Conservation (phyloP, 2,113 vertebrate species). For the Tretioscincus oriximinensis region DNA sequence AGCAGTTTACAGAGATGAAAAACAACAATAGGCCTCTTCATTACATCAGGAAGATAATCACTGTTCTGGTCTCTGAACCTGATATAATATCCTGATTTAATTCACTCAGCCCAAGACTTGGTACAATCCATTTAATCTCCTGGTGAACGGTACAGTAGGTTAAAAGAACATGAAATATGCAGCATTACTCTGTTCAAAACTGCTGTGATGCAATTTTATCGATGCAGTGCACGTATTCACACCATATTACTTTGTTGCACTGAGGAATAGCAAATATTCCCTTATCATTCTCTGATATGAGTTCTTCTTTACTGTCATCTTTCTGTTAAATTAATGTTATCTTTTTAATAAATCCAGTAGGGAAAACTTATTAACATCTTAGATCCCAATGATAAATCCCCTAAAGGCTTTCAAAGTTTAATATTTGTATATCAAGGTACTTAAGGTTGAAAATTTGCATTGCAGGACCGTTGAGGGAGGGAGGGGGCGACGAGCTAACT, state of each 20-base stretch:
- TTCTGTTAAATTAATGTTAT: not conserved
- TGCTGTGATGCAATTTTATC: not conserved
- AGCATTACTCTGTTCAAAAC: not conserved
- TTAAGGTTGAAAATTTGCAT: too few species aligned
- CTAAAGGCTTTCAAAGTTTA: not conserved
- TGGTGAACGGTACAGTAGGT: not conserved
- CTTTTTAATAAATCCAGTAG: conserved; percentile 11
- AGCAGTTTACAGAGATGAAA: not conserved
- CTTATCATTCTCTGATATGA: not conserved
- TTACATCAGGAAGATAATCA: not conserved
- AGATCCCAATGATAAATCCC: not conserved
- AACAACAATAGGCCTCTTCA: too few species aligned
- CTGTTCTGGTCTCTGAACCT: not conserved
- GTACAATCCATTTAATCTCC: not conserved
- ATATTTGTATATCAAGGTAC: not conserved
- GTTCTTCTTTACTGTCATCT: not conserved
- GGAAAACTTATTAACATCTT: not conserved
- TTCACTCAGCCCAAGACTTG: not conserved
- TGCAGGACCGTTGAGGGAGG: too few species aligned
- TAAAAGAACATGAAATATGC: not conserved
- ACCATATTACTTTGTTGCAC: not conserved
- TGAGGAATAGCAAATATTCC: not conserved
- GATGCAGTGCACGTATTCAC: not conserved
- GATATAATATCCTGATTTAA: not conserved
- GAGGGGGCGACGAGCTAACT: too few species aligned